These are phyloP conservation scores for Dromas ardeola DNA, from an alignment of 2,113 vertebrate genomes.

Conservation along the genomic window DNA sequence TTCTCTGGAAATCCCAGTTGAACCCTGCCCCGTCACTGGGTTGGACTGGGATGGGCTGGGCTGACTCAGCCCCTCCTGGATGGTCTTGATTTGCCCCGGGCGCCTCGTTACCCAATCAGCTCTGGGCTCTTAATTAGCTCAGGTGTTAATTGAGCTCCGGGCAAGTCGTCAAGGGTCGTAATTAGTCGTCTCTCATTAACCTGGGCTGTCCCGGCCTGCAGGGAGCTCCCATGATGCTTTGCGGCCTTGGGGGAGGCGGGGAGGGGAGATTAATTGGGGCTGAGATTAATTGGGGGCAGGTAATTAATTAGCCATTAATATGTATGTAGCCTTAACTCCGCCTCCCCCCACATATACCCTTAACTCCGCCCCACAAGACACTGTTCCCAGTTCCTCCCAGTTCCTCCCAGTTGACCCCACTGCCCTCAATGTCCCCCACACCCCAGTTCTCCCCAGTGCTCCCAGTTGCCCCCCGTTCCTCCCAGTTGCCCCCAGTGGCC, in stretches of 20 bases:
- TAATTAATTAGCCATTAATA: too few relatives aligned
- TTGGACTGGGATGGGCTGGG: not conserved
- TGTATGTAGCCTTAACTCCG: too few relatives aligned
- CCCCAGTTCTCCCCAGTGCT: too few relatives aligned
- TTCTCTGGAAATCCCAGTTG: not conserved
- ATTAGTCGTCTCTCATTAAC: not conserved
- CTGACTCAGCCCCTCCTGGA: not conserved
- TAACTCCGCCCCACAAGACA: too few relatives aligned
- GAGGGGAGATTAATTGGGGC: too few relatives aligned
- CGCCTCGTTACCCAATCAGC: not conserved
- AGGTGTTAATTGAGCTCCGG: not conserved
- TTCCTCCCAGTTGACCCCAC: too few relatives aligned
- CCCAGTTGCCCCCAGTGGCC: too few relatives aligned
- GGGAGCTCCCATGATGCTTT: not conserved
- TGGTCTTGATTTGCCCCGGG: not conserved
- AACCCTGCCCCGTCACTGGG: not conserved
- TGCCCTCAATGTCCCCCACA: too few relatives aligned
- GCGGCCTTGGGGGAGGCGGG: too few relatives aligned
- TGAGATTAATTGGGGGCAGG: not conserved
- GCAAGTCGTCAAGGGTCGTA: not conserved
- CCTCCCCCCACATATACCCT: too few relatives aligned
- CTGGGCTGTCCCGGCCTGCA: not conserved
- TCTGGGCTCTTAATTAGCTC: not conserved
- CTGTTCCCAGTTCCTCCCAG: too few relatives aligned
- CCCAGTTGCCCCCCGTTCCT: too few relatives aligned